Percentiles rank a stretch among this genome's conserved stretches.
Evolutionary conservation across 2,797 vertebrate genomes (phyloP).

Genomic region (Ctenosaura bakeri): DNA sequence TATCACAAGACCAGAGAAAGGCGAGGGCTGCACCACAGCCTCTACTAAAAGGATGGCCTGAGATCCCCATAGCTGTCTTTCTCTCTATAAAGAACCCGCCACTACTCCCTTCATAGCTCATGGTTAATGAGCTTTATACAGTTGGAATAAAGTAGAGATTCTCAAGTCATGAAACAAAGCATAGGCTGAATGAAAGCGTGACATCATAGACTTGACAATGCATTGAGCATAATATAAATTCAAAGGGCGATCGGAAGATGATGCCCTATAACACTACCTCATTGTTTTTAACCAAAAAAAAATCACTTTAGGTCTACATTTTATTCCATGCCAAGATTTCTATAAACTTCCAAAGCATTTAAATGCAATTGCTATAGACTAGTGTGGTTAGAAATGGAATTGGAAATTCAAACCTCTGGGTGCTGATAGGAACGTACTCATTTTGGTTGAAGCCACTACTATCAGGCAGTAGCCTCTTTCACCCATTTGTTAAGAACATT

Average conservation of each 20-base stretch:
- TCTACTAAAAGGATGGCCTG: background rate
- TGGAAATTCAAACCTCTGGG: background rate
- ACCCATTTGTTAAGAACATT: background rate
- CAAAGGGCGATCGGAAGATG: background rate
- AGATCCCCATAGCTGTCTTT: background rate
- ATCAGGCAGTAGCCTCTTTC: background rate
- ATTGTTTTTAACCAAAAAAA: background rate
- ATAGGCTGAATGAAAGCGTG: background rate
- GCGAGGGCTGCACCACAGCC: background rate
- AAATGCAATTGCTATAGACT: background rate
- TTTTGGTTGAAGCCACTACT: background rate
- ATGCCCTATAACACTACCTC: background rate
- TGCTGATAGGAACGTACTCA: background rate
- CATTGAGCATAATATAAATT: background rate
- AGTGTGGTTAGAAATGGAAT: background rate
- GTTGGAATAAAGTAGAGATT: background rate
- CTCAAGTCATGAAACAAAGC: background rate
- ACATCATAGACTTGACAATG: background rate
- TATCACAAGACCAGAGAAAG: slow-evolving; percentile 8
- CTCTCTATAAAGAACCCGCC: too few species aligned
- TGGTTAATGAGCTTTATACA: slow-evolving; percentile 17
- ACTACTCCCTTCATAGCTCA: background rate
- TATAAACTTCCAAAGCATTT: background rate
- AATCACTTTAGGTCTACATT: background rate
- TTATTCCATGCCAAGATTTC: background rate